Evolutionary conservation across 2,797 vertebrate genomes (phyloP).

Genomic region (Dendrocincla tyrannina): DNA sequence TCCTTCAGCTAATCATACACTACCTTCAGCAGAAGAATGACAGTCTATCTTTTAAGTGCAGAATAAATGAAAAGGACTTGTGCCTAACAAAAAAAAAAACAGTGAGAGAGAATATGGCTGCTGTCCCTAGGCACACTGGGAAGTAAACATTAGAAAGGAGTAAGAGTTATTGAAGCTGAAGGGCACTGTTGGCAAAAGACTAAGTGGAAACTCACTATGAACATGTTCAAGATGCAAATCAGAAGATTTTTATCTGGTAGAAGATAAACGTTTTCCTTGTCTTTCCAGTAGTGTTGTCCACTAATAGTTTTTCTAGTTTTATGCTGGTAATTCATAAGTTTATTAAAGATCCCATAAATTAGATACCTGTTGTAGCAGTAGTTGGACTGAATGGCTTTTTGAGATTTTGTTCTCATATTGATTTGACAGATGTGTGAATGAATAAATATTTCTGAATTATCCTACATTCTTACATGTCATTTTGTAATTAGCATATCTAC

Average conservation of each 20-base stretch:
- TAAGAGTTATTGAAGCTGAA: neutral
- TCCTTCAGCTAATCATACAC: neutral
- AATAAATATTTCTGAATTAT: neutral
- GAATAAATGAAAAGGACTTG: neutral
- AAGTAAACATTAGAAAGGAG: neutral
- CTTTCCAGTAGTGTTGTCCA: neutral
- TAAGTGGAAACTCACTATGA: neutral
- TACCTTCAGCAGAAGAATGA: neutral
- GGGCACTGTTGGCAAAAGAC: neutral
- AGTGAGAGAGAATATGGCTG: neutral
- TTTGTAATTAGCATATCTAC: neutral
- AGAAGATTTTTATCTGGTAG: neutral
- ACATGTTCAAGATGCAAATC: neutral
- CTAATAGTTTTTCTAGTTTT: neutral
- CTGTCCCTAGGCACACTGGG: neutral
- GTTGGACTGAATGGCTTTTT: neutral
- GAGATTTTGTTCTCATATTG: neutral
- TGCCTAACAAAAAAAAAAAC: neutral
- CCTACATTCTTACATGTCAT: neutral
- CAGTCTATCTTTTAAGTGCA: neutral
- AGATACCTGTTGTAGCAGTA: neutral
- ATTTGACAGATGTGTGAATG: neutral
- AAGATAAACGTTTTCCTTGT: neutral
- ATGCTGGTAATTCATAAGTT: neutral
- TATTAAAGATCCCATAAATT: neutral